These are phyloP conservation scores for Orthonyx spaldingii DNA, from an alignment of 2,113 vertebrate species.

Conservation along the genomic window DNA sequence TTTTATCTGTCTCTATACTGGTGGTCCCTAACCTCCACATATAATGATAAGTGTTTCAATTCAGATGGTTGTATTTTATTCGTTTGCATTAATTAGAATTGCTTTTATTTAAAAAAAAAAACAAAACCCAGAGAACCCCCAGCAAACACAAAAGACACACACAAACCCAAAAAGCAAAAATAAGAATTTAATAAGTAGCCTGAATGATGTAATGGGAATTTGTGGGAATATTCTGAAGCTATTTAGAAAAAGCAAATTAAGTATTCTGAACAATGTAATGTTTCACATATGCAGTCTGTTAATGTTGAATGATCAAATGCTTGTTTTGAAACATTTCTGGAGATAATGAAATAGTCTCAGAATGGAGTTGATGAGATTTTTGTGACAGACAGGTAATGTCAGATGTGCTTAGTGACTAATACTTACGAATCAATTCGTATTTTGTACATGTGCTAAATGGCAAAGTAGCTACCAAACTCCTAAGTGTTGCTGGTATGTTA, in stretches of 20 bases:
- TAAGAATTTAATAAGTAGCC: not conserved
- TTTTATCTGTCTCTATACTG: not conserved
- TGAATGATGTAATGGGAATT: not conserved
- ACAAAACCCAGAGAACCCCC: not conserved
- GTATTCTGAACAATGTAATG: not conserved
- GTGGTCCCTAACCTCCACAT: not conserved
- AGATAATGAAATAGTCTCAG: not conserved
- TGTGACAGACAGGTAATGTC: not conserved
- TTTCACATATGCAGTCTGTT: not conserved
- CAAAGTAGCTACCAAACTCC: not conserved
- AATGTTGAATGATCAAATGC: not conserved
- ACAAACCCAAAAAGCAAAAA: not conserved
- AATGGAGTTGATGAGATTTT: not conserved
- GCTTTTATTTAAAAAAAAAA: not conserved
- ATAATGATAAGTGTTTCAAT: not conserved
- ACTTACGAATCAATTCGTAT: not conserved
- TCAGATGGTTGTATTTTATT: not conserved
- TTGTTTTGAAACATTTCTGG: not conserved
- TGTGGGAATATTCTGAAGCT: not conserved
- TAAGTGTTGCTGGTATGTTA: not conserved
- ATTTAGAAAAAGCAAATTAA: not conserved
- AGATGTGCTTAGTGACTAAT: not conserved
- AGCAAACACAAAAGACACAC: not conserved
- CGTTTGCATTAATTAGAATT: not conserved
- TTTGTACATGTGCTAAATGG: not conserved